Conservation (phyloP, 2,113 vertebrate genomes). For the Hippocampus guttulatus region DNA sequence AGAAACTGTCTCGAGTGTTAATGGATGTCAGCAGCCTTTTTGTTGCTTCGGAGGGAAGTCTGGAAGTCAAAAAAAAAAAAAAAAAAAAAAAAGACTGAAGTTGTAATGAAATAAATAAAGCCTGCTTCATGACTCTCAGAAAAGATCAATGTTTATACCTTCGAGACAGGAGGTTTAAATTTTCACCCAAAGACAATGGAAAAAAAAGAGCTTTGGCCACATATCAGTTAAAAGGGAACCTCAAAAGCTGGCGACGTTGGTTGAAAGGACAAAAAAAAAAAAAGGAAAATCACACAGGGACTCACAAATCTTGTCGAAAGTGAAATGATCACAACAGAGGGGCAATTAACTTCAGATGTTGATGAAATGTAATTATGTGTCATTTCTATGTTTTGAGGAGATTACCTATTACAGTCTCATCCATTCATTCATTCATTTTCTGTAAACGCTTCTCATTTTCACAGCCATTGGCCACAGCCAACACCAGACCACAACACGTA, state of each 20-base stretch:
- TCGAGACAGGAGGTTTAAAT: neutral
- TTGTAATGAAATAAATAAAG: neutral
- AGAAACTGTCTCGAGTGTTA: neutral
- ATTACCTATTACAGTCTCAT: neutral
- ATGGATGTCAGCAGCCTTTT: neutral
- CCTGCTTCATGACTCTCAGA: neutral
- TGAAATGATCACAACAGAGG: too few species aligned
- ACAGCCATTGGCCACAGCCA: too few species aligned
- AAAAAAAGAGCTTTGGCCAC: neutral
- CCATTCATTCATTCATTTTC: too few species aligned
- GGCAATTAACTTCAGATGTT: neutral
- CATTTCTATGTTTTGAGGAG: neutral
- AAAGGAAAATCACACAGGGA: too few species aligned
- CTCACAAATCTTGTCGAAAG: neutral
- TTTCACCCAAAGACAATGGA: neutral
- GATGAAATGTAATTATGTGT: neutral
- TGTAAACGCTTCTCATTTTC: too few species aligned
- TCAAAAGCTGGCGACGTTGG: neutral
- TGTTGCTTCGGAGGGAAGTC: neutral
- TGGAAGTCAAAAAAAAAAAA: neutral
- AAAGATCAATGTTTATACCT: conserved; percentile 3
- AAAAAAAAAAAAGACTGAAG: neutral
- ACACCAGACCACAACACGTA: too few species aligned
- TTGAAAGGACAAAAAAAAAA: neutral
- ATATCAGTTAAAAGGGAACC: neutral